Percentiles rank a stretch among this genome's conserved stretches.
phyloP scores from a whole-genome alignment of 53 echinoderm and acorn worm species.

The Zoroaster sp. region DNA sequence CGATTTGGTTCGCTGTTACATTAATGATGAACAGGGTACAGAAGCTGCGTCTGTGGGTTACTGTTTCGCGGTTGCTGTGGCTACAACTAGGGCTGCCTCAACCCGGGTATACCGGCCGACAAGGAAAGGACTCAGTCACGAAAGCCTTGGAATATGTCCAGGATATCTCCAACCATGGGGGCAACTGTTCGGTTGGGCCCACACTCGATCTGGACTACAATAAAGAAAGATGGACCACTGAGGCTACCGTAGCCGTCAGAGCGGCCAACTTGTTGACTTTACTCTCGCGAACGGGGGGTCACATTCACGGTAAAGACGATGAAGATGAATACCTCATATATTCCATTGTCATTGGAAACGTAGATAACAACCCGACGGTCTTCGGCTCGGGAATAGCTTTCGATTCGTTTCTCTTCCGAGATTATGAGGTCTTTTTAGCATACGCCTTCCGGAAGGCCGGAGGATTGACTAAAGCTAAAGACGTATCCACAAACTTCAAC shows the following conservation, averaged over 20 bases:
- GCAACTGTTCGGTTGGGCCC: slow-evolving; percentile 89
- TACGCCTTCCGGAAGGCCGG: slow-evolving; percentile 64
- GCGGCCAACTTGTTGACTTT: slow-evolving; percentile 82
- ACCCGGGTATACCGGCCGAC: not conserved
- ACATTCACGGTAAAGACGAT: slow-evolving; percentile 67
- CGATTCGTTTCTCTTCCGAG: slow-evolving; percentile 48
- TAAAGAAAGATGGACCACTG: slow-evolving; percentile 67
- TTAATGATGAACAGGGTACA: not conserved
- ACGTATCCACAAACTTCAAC: slow-evolving; percentile 64
- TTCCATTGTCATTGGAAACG: slow-evolving; percentile 77
- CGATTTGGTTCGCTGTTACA: not conserved
- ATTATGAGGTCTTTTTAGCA: slow-evolving; percentile 69
- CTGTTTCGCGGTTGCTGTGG: not conserved
- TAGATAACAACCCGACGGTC: slow-evolving; percentile 74
- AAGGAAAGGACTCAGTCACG: slow-evolving; percentile 58
- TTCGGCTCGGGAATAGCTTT: slow-evolving; percentile 70
- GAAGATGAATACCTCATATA: slow-evolving; percentile 83
- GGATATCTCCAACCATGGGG: slow-evolving; percentile 70
- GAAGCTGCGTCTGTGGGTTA: not conserved
- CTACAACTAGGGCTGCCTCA: not conserved
- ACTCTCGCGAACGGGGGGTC: slow-evolving; percentile 68
- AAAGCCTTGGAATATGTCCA: slow-evolving; percentile 90
- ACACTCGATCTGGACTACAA: slow-evolving; percentile 83
- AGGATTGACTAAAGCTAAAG: slow-evolving; percentile 55
- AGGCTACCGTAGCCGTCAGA: slow-evolving; percentile 82